Base-by-base conservation (phyloP, 2,888 invertebrate genomes). In the Nyleta sp. region DNA sequence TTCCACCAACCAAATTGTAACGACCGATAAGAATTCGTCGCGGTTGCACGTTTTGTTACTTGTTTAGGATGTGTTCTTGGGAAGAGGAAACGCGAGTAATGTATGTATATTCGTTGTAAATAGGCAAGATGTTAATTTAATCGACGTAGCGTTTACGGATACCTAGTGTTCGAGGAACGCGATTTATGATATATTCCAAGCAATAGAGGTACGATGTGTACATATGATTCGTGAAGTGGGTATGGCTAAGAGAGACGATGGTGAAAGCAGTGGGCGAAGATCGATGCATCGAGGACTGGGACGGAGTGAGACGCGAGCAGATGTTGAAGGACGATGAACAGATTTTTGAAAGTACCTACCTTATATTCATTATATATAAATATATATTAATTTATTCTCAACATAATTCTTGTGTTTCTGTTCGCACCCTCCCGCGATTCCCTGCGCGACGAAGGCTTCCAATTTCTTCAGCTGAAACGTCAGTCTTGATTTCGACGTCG, bases 331-430 rank as follows among this genome's bases (percentile, higher is more conserved):
- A 86, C 84, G 86, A 85, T 85, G 84, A 84, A 83, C 84, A 87
- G 84, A 87, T 87, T 86, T 86, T 85, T 85, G 83, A 88, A 85
- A 86, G 87, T 89, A 89, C 87, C 87, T 88, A 90, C 85, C 90
- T 87, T 89, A 90, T 90, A 90, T 89, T 86, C 87, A 90, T 87
- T 88, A 85, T 85, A 87, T 85, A 85, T 73, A 85, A 82, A 86
- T 87, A 90, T 91, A 91, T 90, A 91, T 90, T 91, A 91, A 91
- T 91, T 91, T 91, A 91, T 91, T 91, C 90, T 91, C 87, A 89
- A 89, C 83, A 87, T 80, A 76, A 11, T 31, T 59, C n/a, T 31
- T 42, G 70, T 70, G 62, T 77, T 71, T 44, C 67, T 60, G 3
- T 44, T 76, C 10, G 8, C 13, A 15, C 10, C 31, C 24, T 13